Base-by-base conservation (phyloP, 2,113 vertebrate genomes). In the Melanostigma gelatinosum region DNA sequence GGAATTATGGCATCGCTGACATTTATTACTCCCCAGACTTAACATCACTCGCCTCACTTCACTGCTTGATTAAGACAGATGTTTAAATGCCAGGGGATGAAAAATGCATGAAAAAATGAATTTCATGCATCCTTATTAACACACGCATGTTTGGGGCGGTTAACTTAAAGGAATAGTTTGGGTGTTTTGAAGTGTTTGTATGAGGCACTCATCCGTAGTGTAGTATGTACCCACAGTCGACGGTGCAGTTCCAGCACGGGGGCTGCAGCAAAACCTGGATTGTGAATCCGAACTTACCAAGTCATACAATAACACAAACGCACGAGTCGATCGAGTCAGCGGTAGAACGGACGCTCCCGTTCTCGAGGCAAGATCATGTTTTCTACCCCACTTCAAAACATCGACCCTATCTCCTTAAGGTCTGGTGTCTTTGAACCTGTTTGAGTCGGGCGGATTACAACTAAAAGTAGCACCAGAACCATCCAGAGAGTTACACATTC, bases 11-110 rank as follows among this genome's bases (percentile, higher is more conserved):
- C 60, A 32, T 36, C 8, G 20, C 15, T 61, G 34, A 57, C 73
- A 58, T 63, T 50, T 36, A 34, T 55, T 34, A 55, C 29, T 3
- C 13, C 8, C 22, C 48, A 48, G 72, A 72, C 52, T 68, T 73
- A 8, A 40, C 20, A 42, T 60, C 29, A 29, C 11, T 72, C 20
- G 27, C 13, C 50, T 65, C 69, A 55, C 24, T 55, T 85, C 72
- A 54, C 55, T n/a, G 44, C 48, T 44, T 79, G 36, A 71, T 79
- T 24, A 24, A 24, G 13, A 57, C 72, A 40, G 67, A 72, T 72
- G 67, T 72, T 55, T 5, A 27, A 63, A 46, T 22, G 20, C 10
- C 46, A 34, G 16, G 20, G 9, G 29, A 46, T 12, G 44, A 52
- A 22, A 22, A 22, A 22, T 20, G 18, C 48, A 50, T 50, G 50